Percentiles rank a stretch among this genome's conserved stretches.
phyloP scores from a whole-genome alignment of 2,797 vertebrate species.

The Schizothorax lantsangensis region DNA sequence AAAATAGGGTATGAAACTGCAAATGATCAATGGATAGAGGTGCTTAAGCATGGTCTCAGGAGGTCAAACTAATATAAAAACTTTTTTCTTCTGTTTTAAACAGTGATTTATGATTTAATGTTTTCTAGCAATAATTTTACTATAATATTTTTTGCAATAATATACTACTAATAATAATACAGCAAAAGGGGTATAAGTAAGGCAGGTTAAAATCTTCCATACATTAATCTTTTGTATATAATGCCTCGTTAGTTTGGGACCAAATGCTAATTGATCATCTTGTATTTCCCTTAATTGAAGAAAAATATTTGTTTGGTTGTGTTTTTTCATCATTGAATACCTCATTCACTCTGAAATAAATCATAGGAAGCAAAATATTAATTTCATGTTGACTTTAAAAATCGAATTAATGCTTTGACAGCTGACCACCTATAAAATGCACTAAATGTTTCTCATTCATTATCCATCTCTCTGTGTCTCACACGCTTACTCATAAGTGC shows the following conservation, averaged over 20 bases:
- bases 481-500: conserved; percentile 3
- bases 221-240: not conserved
- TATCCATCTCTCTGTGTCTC: not conserved
- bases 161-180: not conserved
- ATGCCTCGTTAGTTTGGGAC: not conserved
- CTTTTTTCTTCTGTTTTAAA: not conserved
- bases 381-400: not conserved
- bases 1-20: not conserved
- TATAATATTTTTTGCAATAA: no score
- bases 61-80: not conserved
- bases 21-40: not conserved
- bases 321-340: not conserved
- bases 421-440: not conserved
- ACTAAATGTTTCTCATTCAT: not conserved
- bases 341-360: not conserved
- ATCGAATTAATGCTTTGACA: not conserved
- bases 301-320: not conserved
- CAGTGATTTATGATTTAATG: not conserved
- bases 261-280: not conserved
- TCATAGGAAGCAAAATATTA: not conserved
- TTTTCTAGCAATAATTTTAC: not conserved
- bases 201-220: not conserved
- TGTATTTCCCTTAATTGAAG: not conserved
- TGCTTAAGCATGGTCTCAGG: not conserved
- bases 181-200: not conserved